Evolutionary conservation across 2,888 invertebrate species (phyloP).

Genomic region (Zhuqinia jingwanae): DNA sequence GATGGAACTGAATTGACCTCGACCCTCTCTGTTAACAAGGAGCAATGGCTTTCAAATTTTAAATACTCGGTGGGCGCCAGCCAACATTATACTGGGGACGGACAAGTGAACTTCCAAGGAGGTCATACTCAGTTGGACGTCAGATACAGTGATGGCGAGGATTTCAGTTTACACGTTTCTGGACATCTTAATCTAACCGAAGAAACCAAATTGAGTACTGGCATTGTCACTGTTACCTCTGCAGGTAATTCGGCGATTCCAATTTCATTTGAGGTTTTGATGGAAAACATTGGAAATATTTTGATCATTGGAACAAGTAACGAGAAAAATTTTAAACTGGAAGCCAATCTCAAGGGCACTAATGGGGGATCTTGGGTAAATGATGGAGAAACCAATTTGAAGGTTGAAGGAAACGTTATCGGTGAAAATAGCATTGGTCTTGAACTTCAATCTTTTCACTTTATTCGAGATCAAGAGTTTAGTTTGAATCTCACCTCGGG

Average conservation of each 20-base stretch:
- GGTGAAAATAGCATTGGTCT: conserved; percentile 32
- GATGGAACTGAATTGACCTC: conserved; percentile 55
- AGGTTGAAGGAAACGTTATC: conserved; percentile 57
- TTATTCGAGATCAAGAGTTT: conserved; percentile 58
- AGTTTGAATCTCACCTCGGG: conserved; percentile 73
- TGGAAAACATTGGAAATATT: conserved; percentile 71
- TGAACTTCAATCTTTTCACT: conserved; percentile 60
- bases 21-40: conserved; percentile 11
- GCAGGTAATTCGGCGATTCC: conserved; percentile 61
- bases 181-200: conserved; percentile 61
- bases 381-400: conserved; percentile 61
- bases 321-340: conserved; percentile 62
- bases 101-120: conserved; percentile 18
- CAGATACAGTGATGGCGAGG: neutral
- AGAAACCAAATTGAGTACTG: conserved; percentile 47
- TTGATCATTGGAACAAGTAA: conserved; percentile 70
- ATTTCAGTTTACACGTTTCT: neutral
- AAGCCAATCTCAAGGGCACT: conserved; percentile 57
- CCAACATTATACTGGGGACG: conserved; percentile 6
- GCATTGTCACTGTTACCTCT: conserved; percentile 59
- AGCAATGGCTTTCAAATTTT: neutral
- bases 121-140: conserved; percentile 32
- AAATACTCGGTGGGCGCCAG: neutral
- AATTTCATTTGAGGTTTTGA: conserved; percentile 54
- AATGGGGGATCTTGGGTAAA: conserved; percentile 51